phyloP scores from a whole-genome alignment of 2,888 invertebrate species.

The Quadroppia sp. region DNA sequence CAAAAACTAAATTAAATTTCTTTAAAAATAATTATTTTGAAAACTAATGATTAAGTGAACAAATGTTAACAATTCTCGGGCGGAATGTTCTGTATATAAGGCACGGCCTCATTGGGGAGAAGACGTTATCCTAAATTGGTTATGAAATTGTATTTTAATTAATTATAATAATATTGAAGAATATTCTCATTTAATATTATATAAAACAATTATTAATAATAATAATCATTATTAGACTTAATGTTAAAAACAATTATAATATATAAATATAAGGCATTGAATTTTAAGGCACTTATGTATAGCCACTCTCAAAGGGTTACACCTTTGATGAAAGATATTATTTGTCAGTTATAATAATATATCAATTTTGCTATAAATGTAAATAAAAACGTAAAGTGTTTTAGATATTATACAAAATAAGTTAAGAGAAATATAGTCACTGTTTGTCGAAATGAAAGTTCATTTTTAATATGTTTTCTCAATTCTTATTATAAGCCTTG shows the following conservation, averaged over 20 bases:
- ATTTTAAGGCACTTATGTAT: constrained; percentile 25
- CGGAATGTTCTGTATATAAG: constrained; percentile 34
- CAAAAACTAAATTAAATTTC: no score
- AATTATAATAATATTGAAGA: background rate
- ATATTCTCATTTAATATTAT: background rate
- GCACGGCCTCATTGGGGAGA: background rate
- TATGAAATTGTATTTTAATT: background rate
- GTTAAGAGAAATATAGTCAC: no score
- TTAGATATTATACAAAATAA: background rate
- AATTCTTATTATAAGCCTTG: no score
- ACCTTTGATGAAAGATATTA: background rate
- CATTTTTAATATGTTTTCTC: no score
- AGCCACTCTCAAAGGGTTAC: background rate
- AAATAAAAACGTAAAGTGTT: no score
- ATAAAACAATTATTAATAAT: background rate
- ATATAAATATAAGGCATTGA: background rate
- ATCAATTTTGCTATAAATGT: background rate
- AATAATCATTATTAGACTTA: constrained; percentile 25
- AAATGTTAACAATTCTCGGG: constrained; percentile 17
- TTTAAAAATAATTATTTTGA: no score
- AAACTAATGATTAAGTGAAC: background rate
- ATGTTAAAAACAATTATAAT: constrained; percentile 3
- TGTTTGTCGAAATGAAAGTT: no score
- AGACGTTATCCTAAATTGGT: no score
- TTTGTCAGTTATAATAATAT: background rate